A percentile compares a stretch with the other conserved stretches of the same genome.
These are phyloP conservation scores for Xenus cinereus DNA, from an alignment of 2,113 vertebrate genomes.

Conservation along the genomic window DNA sequence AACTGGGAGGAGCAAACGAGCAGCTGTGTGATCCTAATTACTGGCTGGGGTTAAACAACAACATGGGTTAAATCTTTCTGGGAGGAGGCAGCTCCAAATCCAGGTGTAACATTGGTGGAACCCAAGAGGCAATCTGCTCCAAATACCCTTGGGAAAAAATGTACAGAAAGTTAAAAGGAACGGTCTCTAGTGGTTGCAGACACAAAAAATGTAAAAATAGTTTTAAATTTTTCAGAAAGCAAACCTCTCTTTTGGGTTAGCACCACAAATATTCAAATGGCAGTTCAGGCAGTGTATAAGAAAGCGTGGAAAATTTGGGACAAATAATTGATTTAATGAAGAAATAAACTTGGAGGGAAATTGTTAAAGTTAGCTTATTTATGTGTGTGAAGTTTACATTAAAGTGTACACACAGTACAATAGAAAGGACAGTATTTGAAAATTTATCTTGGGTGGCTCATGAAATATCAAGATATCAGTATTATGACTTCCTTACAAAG, in stretches of 20 bases:
- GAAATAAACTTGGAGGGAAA: background rate
- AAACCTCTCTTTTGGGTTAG: background rate
- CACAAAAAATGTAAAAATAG: background rate
- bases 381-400: background rate
- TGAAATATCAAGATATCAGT: background rate
- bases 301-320: background rate
- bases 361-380: background rate
- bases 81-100: background rate
- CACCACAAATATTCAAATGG: background rate
- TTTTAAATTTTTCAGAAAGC: background rate
- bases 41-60: no score
- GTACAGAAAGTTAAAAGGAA: background rate
- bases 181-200: background rate
- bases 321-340: background rate
- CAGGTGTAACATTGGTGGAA: background rate
- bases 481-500: background rate
- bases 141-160: background rate
- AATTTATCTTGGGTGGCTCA: background rate
- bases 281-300: background rate
- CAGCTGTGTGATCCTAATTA: no score
- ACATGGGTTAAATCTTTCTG: background rate
- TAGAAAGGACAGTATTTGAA: background rate
- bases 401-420: background rate
- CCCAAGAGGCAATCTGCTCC: fast-evolving
- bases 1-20: no score